A percentile compares a stretch with the other conserved stretches of the same genome.
Evolutionary conservation across 2,888 invertebrate genomes (phyloP).

Genomic region (Boloria selene): DNA sequence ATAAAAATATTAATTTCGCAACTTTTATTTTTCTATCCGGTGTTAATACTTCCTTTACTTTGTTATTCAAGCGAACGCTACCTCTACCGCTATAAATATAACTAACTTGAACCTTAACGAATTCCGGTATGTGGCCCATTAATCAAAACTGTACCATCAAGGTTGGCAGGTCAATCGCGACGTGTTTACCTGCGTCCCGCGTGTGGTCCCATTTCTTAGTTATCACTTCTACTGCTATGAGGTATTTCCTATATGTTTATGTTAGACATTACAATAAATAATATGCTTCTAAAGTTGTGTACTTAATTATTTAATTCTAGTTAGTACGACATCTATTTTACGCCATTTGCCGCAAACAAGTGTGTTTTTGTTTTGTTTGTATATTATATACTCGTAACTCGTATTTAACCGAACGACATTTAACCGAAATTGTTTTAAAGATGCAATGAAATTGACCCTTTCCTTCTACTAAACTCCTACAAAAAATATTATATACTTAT

Average conservation of each 20-base stretch:
- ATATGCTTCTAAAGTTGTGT: not conserved
- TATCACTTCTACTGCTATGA: not conserved
- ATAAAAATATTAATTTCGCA: too few relatives aligned
- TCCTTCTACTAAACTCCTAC: too few relatives aligned
- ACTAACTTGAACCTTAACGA: slow-evolving; percentile 8
- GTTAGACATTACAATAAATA: slow-evolving; percentile 11
- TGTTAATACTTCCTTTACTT: too few relatives aligned
- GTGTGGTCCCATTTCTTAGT: slow-evolving; percentile 57
- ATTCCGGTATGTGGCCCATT: slow-evolving; percentile 19
- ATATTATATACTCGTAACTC: too few relatives aligned
- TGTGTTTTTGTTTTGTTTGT: too few relatives aligned
- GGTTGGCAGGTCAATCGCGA: slow-evolving; percentile 22
- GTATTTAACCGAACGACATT: too few relatives aligned
- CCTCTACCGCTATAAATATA: not conserved
- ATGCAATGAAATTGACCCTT: too few relatives aligned
- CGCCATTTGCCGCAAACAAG: too few relatives aligned
- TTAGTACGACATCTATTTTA: too few relatives aligned
- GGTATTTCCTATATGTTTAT: slow-evolving; percentile 22
- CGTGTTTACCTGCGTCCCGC: slow-evolving; percentile 56
- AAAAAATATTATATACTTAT: too few relatives aligned
- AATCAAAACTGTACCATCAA: slow-evolving; percentile 27
- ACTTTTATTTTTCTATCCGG: too few relatives aligned
- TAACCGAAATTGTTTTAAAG: too few relatives aligned
- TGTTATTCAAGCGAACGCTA: not conserved
- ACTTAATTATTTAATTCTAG: not conserved